Percentiles rank a stretch among this genome's conserved stretches.
Conservation (phyloP, 2,113 vertebrate genomes). For the Rhynchomys soricoides region DNA sequence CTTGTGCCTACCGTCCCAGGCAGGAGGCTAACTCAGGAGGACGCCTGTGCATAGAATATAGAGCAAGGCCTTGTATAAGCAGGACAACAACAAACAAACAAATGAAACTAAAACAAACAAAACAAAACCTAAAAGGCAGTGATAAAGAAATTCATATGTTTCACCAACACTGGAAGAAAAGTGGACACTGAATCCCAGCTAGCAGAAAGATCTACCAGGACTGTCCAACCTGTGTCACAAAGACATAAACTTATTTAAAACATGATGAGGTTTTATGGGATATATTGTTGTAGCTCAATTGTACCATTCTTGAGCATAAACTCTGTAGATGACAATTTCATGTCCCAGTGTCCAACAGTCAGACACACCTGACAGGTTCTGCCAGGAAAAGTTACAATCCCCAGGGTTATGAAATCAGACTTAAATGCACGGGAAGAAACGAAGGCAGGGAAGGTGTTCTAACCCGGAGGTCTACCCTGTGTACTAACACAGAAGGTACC, state of each 20-base stretch:
- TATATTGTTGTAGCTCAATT: neutral
- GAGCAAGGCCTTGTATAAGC: neutral
- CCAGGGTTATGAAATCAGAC: neutral
- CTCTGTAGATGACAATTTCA: neutral
- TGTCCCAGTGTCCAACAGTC: too few species aligned
- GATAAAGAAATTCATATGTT: neutral
- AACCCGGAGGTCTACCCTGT: too few species aligned
- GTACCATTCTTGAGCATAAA: neutral
- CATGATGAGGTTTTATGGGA: neutral
- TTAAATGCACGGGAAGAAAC: neutral
- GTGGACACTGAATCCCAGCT: neutral
- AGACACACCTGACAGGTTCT: neutral
- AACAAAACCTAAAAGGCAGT: neutral
- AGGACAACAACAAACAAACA: neutral
- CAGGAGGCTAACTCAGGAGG: neutral
- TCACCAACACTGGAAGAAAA: neutral
- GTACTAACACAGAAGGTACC: neutral
- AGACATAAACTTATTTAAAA: neutral
- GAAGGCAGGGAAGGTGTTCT: neutral
- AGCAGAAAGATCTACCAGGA: neutral
- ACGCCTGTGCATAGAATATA: neutral
- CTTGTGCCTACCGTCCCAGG: neutral
- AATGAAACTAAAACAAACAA: neutral
- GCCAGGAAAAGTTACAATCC: neutral
- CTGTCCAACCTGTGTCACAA: neutral